Percentiles rank a stretch among this genome's conserved stretches.
Evolutionary conservation across 2,113 vertebrate species (phyloP).

Genomic region (Poicephalus gulielmi): DNA sequence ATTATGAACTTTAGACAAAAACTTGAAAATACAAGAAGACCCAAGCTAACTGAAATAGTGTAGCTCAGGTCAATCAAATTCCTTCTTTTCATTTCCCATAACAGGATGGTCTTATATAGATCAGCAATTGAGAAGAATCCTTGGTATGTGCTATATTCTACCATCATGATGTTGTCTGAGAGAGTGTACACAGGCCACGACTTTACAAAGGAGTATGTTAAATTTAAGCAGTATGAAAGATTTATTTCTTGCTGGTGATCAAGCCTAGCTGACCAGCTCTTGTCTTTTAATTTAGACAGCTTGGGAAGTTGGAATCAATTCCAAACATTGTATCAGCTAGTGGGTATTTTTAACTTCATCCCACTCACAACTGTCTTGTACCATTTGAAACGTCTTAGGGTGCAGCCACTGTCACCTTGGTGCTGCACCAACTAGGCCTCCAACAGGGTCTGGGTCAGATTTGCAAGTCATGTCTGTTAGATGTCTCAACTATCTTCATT

Average conservation of each 20-base stretch:
- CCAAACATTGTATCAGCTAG: not conserved
- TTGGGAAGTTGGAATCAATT: not conserved
- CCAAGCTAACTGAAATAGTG: not conserved
- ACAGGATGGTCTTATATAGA: not conserved
- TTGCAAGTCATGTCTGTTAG: not conserved
- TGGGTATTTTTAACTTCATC: not conserved
- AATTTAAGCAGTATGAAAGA: not conserved
- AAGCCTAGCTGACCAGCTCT: not conserved
- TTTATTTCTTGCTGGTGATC: not conserved
- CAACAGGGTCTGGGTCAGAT: not conserved
- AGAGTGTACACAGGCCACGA: not conserved
- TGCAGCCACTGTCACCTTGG: not conserved
- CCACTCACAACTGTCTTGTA: not conserved
- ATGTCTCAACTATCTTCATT: not conserved
- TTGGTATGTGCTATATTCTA: not conserved
- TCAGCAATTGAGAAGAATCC: not conserved
- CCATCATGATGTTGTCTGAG: not conserved
- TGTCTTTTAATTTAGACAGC: not conserved
- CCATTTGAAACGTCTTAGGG: not conserved
- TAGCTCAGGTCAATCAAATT: not conserved
- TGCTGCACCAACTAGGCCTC: not conserved
- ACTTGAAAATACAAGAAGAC: not conserved
- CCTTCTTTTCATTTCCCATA: not conserved
- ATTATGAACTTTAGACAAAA: not conserved
- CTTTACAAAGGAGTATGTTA: rapidly evolving